Evolutionary conservation across 2,113 vertebrate genomes (phyloP), one percentile per base, ranked within the genome.

Genomic region (Apteryx mantelli): DNA sequence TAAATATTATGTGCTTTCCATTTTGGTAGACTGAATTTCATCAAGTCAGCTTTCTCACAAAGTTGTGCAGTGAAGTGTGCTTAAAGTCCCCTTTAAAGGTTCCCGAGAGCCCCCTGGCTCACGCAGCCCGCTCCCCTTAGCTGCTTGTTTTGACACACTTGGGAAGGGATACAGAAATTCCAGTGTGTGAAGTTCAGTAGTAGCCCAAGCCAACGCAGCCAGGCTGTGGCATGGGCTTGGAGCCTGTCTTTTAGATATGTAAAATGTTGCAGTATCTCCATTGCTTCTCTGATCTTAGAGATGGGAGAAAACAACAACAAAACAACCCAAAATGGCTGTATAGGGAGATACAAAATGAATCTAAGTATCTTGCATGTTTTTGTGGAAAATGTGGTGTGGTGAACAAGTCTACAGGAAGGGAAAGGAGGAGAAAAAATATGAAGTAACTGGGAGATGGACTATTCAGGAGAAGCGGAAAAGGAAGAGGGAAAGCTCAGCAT

Each of bases 171-270:
- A 21, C 25, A 56, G 20, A 30, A 24, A 80, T 90, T 38, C 91
- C 46, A 85, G n/a, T 71, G 46, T 44, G 93, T 75, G 88, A 88
- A 91, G 89, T 91, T 79, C 60, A 64, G 79, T 82, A 42, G 78
- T 89, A 70, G 88, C 78, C 46, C 76, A 60, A 79, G 86, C 48
- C 85, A 94, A 91, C 82, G 88, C 79, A 93, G 91, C 93, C 91
- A 95, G 52, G 52, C 71, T 48, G 83, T 66, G 91, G 89, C 66
- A 85, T 88, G 89, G 28, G 91, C 95, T 82, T 63, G 91, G 78
- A 85, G 74, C 79, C 78, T 83, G 86, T 86, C 75, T 46, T 56
- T 66, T 91, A 52, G 48, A 88, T 87, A 87, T 88, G 46, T 56
- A 66, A 68, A 76, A 64, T 38, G 76, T 85, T 70, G 89, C 50